A percentile compares a stretch with the other conserved stretches of the same genome.
phyloP scores from a whole-genome alignment of 2,113 vertebrate species.

The Heterocephalus glaber region DNA sequence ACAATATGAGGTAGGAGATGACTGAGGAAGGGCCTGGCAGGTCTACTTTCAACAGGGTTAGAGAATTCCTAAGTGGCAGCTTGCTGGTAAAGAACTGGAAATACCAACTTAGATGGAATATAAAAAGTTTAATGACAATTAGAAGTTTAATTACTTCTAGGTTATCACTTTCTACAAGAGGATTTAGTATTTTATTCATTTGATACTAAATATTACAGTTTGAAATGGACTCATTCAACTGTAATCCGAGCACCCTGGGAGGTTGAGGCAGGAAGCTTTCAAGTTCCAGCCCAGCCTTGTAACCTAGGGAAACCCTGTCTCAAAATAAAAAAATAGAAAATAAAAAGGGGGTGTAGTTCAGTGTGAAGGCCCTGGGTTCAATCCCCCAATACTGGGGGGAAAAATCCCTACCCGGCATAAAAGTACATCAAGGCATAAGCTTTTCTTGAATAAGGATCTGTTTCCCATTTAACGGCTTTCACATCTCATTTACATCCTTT shows the following conservation, averaged over 20 bases:
- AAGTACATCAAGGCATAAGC: background rate
- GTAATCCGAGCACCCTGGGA: background rate
- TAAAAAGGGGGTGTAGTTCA: background rate
- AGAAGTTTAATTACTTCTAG: background rate
- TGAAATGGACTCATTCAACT: conserved; percentile 8
- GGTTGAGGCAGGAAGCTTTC: background rate
- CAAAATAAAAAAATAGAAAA: background rate
- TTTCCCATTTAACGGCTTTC: background rate
- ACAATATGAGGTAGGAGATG: background rate
- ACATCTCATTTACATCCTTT: conserved; percentile 27
- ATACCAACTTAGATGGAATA: background rate
- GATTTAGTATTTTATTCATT: conserved; percentile 35
- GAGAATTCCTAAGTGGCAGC: background rate
- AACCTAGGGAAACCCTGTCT: background rate
- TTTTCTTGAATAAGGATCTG: background rate
- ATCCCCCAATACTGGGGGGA: background rate
- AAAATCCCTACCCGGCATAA: background rate
- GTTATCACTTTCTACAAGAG: background rate
- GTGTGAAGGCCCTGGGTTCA: background rate
- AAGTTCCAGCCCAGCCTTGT: background rate
- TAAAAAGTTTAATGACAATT: background rate
- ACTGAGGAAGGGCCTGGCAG: background rate
- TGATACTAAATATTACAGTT: conserved; percentile 12
- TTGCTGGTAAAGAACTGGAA: background rate
- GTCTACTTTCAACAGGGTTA: background rate